phyloP scores from a whole-genome alignment of 2,888 invertebrate genomes.

The Amblyteles armatorius region DNA sequence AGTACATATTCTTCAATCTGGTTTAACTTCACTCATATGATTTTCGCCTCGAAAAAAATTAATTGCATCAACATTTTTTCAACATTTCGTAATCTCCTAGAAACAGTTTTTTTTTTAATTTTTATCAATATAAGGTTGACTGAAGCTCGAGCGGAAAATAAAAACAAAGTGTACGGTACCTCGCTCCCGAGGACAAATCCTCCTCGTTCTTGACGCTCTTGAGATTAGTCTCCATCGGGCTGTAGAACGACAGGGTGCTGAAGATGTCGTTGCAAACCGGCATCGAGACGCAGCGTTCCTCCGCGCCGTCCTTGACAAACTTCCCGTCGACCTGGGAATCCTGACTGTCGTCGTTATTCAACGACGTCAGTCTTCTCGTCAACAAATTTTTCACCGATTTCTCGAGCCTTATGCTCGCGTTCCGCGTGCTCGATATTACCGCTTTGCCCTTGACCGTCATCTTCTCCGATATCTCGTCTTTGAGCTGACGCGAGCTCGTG shows the following conservation, averaged over 20 bases:
- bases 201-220: slow-evolving; percentile 77
- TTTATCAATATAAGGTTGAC: background rate
- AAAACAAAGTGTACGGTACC: slow-evolving; percentile 82
- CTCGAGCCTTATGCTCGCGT: slow-evolving; percentile 85
- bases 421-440: slow-evolving; percentile 88
- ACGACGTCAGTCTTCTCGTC: slow-evolving; percentile 77
- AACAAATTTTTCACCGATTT: slow-evolving; percentile 83
- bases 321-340: slow-evolving; percentile 65
- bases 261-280: slow-evolving; percentile 87
- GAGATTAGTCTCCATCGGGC: slow-evolving; percentile 84
- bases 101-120: no score
- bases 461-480: slow-evolving; percentile 86
- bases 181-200: slow-evolving; percentile 76
- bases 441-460: slow-evolving; percentile 86
- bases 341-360: slow-evolving; percentile 74
- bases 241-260: slow-evolving; percentile 88
- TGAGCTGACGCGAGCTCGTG: slow-evolving; percentile 85
- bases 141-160: background rate
- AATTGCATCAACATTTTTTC: no score
- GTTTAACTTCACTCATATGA: no score
- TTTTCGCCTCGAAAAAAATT: no score
- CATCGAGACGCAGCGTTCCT: slow-evolving; percentile 86
- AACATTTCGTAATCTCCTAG: no score
- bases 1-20: no score
- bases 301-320: slow-evolving; percentile 72